Evolutionary conservation across 2,113 vertebrate species (phyloP).

Genomic region (Dicentrarchus labrax): DNA sequence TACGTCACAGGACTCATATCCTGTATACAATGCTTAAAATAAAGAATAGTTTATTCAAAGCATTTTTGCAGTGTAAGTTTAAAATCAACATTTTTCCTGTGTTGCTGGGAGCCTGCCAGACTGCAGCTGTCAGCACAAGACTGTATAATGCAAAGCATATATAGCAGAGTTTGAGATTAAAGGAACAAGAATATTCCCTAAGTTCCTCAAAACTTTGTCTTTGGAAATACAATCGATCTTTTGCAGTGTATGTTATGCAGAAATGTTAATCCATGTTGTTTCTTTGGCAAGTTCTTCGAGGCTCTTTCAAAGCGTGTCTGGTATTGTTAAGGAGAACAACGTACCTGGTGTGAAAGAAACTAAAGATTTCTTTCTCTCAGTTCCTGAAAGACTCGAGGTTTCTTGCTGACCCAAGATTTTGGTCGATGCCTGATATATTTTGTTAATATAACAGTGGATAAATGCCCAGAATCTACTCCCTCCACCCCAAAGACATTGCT

Average conservation of each 20-base stretch:
- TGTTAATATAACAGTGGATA: conserved; percentile 7
- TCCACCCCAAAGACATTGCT: background rate
- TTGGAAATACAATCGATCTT: background rate
- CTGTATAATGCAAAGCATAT: background rate
- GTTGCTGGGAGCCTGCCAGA: background rate
- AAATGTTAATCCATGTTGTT: background rate
- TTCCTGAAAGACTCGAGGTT: background rate
- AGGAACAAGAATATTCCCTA: background rate
- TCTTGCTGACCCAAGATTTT: background rate
- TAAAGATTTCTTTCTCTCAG: background rate
- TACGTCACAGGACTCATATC: no score
- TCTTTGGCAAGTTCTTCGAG: background rate
- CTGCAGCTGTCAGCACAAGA: no score
- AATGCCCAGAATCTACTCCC: background rate
- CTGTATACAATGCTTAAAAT: background rate
- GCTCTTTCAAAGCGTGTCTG: background rate
- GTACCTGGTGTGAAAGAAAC: background rate
- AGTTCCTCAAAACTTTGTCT: background rate
- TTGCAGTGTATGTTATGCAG: background rate
- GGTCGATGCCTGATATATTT: background rate
- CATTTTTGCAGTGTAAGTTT: background rate
- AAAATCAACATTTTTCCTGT: background rate
- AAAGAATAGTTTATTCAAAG: background rate
- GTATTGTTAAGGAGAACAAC: background rate
- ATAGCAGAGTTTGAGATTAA: background rate